Evolutionary conservation across 2,797 vertebrate genomes (phyloP), one percentile per base, ranked within the genome.

Genomic region (Eremophila alpestris): DNA sequence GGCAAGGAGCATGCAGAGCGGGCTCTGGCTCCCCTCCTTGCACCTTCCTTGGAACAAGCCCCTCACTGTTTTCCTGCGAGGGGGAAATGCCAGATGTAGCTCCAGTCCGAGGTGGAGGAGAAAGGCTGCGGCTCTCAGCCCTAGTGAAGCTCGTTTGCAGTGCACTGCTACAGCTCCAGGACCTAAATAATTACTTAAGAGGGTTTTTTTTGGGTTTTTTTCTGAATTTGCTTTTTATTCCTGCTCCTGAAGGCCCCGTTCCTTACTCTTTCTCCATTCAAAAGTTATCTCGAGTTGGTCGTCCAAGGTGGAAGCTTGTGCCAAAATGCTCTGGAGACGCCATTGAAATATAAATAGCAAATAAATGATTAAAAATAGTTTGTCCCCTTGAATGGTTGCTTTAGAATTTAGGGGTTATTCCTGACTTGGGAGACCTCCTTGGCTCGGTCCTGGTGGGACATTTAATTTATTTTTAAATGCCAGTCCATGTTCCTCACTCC

Each of bases 81-180:
- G 87, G 87, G 91, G 92, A 92, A 93, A 81, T 95, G 95, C 93
- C 94, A 97, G 91, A 97, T 96, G 95, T 58, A 96, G 87, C 87
- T 94, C n/a, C 67, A 68, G 78, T n/a, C 58, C 0, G 58, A 95
- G 93, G 79, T 90, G 87, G 43, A 95, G 92, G 92, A 91, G 89
- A 87, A 96, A 91, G 69, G 62, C 73, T 90, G 43, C 0, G 3
- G 45, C 77, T 93, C 85, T n/a, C 41, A 82, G 54, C 59, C 59
- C 45, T 29, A 1, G n/a, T 78, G 81, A 56, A 84, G 30, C 41
- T 55, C 64, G 54, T 90, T 81, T 80, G 49, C 82, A 23, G 26
- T 5, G 59, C 13, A 0, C 18, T 81, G 40, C 26, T 41, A 15
- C 46, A 51, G n/a, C 59, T 88, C 41, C 60, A 92, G 56, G 55